Evolutionary conservation across 2,113 vertebrate genomes (phyloP).

Genomic region (Neotoma lepida): DNA sequence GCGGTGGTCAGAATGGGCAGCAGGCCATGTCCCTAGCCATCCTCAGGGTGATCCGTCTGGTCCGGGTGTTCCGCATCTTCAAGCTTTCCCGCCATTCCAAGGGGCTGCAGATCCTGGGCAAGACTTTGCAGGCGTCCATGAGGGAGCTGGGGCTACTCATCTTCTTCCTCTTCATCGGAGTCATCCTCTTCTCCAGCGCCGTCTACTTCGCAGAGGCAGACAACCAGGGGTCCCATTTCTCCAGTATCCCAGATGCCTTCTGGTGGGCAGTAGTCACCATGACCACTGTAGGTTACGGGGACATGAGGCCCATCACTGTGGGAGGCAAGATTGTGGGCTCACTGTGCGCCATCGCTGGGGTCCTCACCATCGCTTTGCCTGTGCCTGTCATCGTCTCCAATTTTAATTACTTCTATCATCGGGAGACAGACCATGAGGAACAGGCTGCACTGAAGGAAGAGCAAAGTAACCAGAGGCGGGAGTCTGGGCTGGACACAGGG

Average conservation of each 20-base stretch:
- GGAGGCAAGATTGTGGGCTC: conserved; percentile 98
- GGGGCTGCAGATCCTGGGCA: conserved; percentile 96
- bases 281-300: conserved; percentile 98
- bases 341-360: conserved; percentile 95
- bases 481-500: conserved; percentile 68
- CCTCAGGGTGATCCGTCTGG: conserved; percentile 95
- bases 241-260: conserved; percentile 98
- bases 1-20: conserved; percentile 84
- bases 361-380: conserved; percentile 96
- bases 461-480: conserved; percentile 81
- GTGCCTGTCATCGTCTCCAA: conserved; percentile 98
- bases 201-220: conserved; percentile 96
- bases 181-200: conserved; percentile 98
- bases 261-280: conserved; percentile 99
- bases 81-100: conserved; percentile 97
- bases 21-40: conserved; percentile 98
- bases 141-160: conserved; percentile 96
- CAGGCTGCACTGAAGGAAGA: conserved; percentile 92
- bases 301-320: conserved; percentile 95
- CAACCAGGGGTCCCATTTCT: conserved; percentile 94
- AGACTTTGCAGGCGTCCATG: conserved; percentile 98
- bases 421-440: conserved; percentile 95
- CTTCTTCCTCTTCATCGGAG: conserved; percentile 98
- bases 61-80: conserved; percentile 97
- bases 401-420: conserved; percentile 99